Evolutionary conservation across 2,888 invertebrate species (phyloP).

Genomic region (Graphium colonna): DNA sequence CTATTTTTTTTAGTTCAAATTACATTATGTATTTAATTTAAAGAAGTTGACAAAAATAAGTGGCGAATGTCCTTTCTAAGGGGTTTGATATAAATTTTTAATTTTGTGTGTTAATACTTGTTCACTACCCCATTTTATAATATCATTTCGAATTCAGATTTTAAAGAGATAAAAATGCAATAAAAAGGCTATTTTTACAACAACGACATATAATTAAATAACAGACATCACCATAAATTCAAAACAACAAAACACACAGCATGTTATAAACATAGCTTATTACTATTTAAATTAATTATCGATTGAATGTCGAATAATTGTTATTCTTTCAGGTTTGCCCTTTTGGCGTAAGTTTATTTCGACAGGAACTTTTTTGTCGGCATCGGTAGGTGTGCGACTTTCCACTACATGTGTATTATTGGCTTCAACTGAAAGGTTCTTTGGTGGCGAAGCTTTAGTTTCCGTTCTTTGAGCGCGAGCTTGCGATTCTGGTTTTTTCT

Average conservation of each 20-base stretch:
- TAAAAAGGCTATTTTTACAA: constrained; percentile 1
- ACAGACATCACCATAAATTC: constrained; percentile 22
- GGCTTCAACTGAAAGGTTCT: constrained; percentile 42
- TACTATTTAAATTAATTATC: constrained; percentile 38
- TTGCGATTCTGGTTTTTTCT: constrained; percentile 36
- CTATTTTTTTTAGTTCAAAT: too few relatives aligned
- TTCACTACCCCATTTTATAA: too few relatives aligned
- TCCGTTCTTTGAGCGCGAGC: constrained; percentile 31
- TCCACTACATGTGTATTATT: constrained; percentile 42
- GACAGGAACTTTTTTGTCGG: constrained; percentile 38
- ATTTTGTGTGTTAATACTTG: too few relatives aligned
- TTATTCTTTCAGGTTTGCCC: constrained; percentile 41
- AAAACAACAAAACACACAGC: constrained; percentile 13
- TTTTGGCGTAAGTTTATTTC: constrained; percentile 36
- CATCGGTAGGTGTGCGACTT: constrained; percentile 36
- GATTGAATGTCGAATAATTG: constrained; percentile 51
- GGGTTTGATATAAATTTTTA: too few relatives aligned
- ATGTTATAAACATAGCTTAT: constrained; percentile 27
- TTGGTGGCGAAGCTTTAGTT: constrained; percentile 32
- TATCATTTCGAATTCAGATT: too few relatives aligned
- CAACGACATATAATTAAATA: constrained; percentile 26
- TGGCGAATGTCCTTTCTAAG: too few relatives aligned
- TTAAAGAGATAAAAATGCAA: background rate
- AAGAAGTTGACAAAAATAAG: too few relatives aligned
- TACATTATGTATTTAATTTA: too few relatives aligned